A percentile compares a stretch with the other conserved stretches of the same genome.
These are phyloP conservation scores for Eudyptes chrysolophus DNA, from an alignment of 2,113 vertebrate species.

Conservation along the genomic window DNA sequence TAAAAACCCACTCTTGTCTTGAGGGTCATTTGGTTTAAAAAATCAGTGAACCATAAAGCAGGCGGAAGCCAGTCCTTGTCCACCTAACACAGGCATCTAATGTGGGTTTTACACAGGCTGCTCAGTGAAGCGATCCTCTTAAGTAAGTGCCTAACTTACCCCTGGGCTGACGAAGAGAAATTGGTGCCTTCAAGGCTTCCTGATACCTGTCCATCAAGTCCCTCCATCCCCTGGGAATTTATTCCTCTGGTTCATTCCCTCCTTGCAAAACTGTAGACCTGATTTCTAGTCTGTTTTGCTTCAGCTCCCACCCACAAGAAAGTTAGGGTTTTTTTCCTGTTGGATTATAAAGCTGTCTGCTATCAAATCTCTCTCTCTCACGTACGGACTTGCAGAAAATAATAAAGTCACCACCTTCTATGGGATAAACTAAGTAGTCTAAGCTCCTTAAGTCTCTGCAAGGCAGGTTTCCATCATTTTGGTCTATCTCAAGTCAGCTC, in stretches of 20 bases:
- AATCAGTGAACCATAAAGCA: not conserved
- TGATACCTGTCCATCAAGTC: not conserved
- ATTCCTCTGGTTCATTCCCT: not conserved
- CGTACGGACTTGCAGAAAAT: not conserved
- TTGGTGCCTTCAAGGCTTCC: not conserved
- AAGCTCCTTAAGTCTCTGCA: constrained; percentile 43
- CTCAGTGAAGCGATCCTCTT: not conserved
- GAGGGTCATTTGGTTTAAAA: not conserved
- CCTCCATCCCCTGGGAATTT: not conserved
- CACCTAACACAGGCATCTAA: not conserved
- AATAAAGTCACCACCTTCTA: constrained; percentile 11
- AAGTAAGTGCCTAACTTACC: not conserved
- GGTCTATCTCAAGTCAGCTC: constrained; percentile 23
- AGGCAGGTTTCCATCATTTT: constrained; percentile 50
- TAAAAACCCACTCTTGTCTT: not conserved
- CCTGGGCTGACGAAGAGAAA: not conserved
- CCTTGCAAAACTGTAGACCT: not conserved
- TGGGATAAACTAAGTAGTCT: constrained; percentile 15
- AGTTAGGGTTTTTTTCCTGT: not conserved
- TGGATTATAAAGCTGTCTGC: constrained; percentile 29
- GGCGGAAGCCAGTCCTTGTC: not conserved
- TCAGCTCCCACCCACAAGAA: not conserved
- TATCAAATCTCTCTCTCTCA: constrained; percentile 27
- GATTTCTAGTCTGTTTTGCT: not conserved
- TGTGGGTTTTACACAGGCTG: not conserved